A percentile compares a stretch with the other conserved stretches of the same genome.
phyloP scores from a whole-genome alignment of 2,113 vertebrate species.

The Dromiciops gliroides region DNA sequence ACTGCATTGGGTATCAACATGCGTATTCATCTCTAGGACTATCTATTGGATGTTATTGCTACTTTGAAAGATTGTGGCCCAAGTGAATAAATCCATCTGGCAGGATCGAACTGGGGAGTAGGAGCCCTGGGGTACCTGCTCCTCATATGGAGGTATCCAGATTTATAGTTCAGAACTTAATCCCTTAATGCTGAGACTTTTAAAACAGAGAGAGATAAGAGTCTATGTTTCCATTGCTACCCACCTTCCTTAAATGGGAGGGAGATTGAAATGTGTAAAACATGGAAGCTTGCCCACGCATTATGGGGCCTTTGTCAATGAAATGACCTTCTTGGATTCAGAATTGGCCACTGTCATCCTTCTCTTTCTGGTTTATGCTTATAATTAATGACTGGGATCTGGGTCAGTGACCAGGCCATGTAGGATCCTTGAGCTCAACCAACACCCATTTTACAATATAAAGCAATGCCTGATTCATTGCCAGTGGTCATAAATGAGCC shows the following conservation, averaged over 20 bases:
- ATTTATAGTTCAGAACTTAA: not conserved
- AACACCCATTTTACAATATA: not conserved
- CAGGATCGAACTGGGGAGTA: slow-evolving; percentile 22
- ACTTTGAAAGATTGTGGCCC: slow-evolving; percentile 29
- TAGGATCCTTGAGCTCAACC: not conserved
- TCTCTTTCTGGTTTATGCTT: not conserved
- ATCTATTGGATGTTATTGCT: not conserved
- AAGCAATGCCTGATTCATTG: not conserved
- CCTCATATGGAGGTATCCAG: not conserved
- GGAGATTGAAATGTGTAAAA: not conserved
- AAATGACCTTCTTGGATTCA: not conserved
- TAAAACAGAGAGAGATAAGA: not conserved
- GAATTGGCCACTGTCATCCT: not conserved
- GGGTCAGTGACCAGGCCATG: not conserved
- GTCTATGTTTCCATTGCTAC: not conserved
- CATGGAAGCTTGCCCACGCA: not conserved
- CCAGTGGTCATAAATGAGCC: not conserved
- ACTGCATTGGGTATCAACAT: slow-evolving; percentile 9
- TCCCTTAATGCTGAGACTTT: not conserved
- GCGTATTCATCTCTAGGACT: slow-evolving; percentile 18
- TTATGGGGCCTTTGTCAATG: not conserved
- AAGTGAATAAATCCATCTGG: slow-evolving; percentile 1
- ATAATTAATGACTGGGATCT: not conserved
- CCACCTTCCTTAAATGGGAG: not conserved
- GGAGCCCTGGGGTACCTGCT: not conserved